Evolutionary conservation across 2,797 vertebrate genomes (phyloP).

Genomic region (Tarsius wallacei): DNA sequence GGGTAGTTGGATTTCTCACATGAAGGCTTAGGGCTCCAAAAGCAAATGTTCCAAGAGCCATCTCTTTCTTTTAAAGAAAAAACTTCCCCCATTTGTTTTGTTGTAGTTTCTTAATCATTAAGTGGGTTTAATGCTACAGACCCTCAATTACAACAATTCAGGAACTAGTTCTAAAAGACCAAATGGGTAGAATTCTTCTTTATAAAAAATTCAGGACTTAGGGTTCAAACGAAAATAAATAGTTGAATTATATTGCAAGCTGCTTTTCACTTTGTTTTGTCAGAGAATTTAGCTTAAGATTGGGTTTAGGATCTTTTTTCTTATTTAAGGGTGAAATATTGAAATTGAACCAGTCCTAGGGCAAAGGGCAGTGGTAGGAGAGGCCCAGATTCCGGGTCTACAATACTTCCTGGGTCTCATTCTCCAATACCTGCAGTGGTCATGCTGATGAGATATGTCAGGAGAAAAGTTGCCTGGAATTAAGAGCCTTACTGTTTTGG

Average conservation of each 20-base stretch:
- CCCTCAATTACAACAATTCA: neutral
- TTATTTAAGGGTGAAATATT: conserved; percentile 17
- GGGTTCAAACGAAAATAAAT: conserved; percentile 19
- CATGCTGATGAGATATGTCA: neutral
- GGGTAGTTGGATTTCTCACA: neutral
- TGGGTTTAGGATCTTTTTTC: neutral
- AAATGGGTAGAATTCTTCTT: conserved; percentile 16
- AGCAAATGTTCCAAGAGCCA: conserved; percentile 6
- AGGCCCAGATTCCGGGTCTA: conserved; percentile 1
- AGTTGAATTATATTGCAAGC: conserved; percentile 21
- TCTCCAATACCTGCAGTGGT: neutral
- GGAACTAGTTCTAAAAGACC: conserved; percentile 13
- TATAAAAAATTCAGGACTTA: neutral
- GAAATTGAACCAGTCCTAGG: neutral
- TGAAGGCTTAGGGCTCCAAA: neutral
- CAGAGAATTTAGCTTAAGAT: conserved; percentile 49
- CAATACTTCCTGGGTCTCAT: neutral
- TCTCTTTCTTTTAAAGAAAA: conserved; percentile 27
- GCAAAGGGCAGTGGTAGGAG: neutral
- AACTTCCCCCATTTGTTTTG: neutral
- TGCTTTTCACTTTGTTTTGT: conserved; percentile 67
- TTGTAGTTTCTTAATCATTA: neutral
- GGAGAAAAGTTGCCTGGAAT: neutral
- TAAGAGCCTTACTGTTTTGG: neutral
- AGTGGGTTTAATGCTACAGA: too few relatives aligned